phyloP scores from a whole-genome alignment of 2,888 invertebrate species.

The Enchytraeus crypticus region DNA sequence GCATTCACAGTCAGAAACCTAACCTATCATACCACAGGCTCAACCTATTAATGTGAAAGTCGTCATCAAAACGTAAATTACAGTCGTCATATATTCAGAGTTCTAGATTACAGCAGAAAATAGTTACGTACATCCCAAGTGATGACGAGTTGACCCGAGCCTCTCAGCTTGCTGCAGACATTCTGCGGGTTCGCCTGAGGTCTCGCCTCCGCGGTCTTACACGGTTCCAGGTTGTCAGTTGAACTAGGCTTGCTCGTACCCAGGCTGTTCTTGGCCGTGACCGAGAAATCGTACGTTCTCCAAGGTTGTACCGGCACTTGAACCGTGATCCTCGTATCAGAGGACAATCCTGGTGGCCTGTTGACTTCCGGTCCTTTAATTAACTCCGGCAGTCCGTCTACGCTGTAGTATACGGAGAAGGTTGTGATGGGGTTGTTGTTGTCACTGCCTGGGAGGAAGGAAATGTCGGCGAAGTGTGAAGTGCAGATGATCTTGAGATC shows the following conservation, averaged over 20 bases:
- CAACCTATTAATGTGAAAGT: too few relatives aligned
- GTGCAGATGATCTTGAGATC: conserved; percentile 54
- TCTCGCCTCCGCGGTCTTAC: conserved; percentile 75
- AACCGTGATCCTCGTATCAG: background rate
- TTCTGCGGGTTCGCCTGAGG: conserved; percentile 62
- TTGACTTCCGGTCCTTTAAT: conserved; percentile 34
- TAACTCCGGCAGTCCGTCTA: too few relatives aligned
- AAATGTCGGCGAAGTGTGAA: conserved; percentile 63
- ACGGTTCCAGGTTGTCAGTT: conserved; percentile 57
- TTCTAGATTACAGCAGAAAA: too few relatives aligned
- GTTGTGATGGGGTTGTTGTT: conserved; percentile 35
- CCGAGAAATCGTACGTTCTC: conserved; percentile 62
- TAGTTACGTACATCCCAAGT: conserved; percentile 72
- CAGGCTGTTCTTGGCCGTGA: conserved; percentile 84
- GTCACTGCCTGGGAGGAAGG: conserved; percentile 57
- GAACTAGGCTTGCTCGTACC: conserved; percentile 87
- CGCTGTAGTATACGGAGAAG: conserved; percentile 37
- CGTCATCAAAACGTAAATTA: too few relatives aligned
- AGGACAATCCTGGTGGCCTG: background rate
- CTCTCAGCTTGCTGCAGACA: conserved; percentile 58
- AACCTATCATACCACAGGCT: too few relatives aligned
- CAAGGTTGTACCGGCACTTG: conserved; percentile 60
- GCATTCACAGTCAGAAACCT: too few relatives aligned
- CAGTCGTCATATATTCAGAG: too few relatives aligned
- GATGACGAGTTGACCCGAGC: conserved; percentile 69